These are phyloP conservation scores for Alloscopus bannaensis DNA, from an alignment of 2,888 invertebrate species.

Conservation along the genomic window DNA sequence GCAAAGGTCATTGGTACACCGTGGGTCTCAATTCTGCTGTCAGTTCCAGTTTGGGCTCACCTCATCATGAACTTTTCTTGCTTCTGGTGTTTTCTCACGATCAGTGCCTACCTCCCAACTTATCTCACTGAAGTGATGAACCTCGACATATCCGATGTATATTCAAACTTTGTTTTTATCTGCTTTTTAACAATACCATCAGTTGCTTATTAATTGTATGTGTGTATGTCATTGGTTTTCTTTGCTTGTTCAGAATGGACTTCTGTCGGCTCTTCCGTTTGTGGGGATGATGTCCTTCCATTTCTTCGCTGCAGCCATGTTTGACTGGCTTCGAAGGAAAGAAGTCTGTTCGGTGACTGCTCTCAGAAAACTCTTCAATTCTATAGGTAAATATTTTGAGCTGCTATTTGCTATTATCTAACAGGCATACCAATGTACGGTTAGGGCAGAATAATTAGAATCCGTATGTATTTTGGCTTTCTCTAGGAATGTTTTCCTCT, in stretches of 20 bases:
- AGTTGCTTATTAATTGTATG: no score
- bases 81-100: slow-evolving; percentile 76
- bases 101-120: slow-evolving; percentile 76
- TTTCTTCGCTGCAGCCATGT: slow-evolving; percentile 73
- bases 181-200: slow-evolving; percentile 13
- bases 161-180: slow-evolving; percentile 32
- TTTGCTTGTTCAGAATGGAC: slow-evolving; percentile 74
- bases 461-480: neutral
- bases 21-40: slow-evolving; percentile 77
- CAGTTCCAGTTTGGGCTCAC: slow-evolving; percentile 77
- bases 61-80: slow-evolving; percentile 77
- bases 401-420: no score
- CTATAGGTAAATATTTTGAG: slow-evolving; percentile 64
- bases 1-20: slow-evolving; percentile 76
- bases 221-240: neutral
- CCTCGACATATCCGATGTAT: slow-evolving; percentile 76
- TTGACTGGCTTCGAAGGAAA: slow-evolving; percentile 73
- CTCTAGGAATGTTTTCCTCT: slow-evolving; percentile 52
- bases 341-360: slow-evolving; percentile 73
- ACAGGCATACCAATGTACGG: no score
- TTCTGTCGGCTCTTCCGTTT: slow-evolving; percentile 74
- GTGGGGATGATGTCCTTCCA: slow-evolving; percentile 74
- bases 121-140: slow-evolving; percentile 77
- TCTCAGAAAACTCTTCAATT: slow-evolving; percentile 74
- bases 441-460: no score